phyloP scores from a whole-genome alignment of 2,113 vertebrate genomes.

The Cyphomyrus discorhynchus region DNA sequence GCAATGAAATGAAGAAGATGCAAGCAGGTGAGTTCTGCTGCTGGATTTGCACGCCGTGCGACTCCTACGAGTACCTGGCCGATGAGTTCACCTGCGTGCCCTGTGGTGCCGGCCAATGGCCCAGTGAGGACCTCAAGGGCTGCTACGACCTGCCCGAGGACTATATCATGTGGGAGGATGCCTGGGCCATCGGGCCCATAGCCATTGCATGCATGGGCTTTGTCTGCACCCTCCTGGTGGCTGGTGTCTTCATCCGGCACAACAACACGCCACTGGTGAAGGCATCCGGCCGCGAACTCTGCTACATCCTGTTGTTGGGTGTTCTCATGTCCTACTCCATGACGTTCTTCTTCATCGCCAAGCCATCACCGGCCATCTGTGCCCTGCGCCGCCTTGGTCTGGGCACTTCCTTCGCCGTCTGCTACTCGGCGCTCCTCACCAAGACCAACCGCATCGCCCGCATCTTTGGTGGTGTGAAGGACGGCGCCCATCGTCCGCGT shows the following conservation, averaged over 20 bases:
- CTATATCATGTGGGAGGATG: slow-evolving; percentile 96
- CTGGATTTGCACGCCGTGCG: slow-evolving; percentile 98
- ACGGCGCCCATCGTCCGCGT: slow-evolving; percentile 82
- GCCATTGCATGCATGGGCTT: slow-evolving; percentile 93
- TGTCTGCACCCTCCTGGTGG: slow-evolving; percentile 79
- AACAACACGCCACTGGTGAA: slow-evolving; percentile 93
- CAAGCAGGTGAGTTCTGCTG: slow-evolving; percentile 97
- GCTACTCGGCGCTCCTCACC: slow-evolving; percentile 92
- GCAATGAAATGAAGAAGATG: slow-evolving; percentile 98
- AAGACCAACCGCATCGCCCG: slow-evolving; percentile 97
- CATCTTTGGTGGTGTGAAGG: slow-evolving; percentile 90
- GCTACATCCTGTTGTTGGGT: slow-evolving; percentile 88
- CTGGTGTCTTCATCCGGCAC: slow-evolving; percentile 85
- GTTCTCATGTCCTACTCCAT: slow-evolving; percentile 92
- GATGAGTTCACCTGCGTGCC: slow-evolving; percentile 93
- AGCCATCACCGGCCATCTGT: slow-evolving; percentile 88
- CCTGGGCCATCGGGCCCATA: slow-evolving; percentile 94
- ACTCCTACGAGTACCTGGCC: slow-evolving; percentile 81
- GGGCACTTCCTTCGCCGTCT: slow-evolving; percentile 91
- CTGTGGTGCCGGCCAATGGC: slow-evolving; percentile 89
- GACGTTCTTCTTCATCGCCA: slow-evolving; percentile 97
- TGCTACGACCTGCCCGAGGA: slow-evolving; percentile 94
- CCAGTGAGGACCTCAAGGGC: slow-evolving; percentile 74
- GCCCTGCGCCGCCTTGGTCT: slow-evolving; percentile 83
- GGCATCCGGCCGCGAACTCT: slow-evolving; percentile 90